phyloP scores from a whole-genome alignment of 2,888 invertebrate species.

The Fissipunctia ypsillon region DNA sequence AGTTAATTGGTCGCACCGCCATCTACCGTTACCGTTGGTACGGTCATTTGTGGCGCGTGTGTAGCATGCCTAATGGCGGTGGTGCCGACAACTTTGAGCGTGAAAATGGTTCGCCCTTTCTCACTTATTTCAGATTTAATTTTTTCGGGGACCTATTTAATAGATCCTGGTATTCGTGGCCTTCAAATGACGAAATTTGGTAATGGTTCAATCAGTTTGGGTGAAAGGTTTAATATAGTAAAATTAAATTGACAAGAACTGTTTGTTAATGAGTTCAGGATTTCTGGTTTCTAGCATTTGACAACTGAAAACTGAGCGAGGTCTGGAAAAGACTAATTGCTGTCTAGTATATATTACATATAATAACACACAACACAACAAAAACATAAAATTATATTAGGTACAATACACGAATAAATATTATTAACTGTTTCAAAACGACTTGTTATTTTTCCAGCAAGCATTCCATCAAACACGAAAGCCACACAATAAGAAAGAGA shows the following conservation, averaged over 20 bases:
- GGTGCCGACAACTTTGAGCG: slow-evolving; percentile 44
- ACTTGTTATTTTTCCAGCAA: neutral
- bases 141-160: slow-evolving; percentile 20
- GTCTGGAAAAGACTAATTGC: neutral
- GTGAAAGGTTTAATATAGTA: neutral
- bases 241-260: neutral
- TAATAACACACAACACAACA: too few relatives aligned
- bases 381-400: too few relatives aligned
- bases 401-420: too few relatives aligned
- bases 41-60: slow-evolving; percentile 74
- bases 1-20: slow-evolving; percentile 77
- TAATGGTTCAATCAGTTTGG: neutral
- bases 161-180: slow-evolving; percentile 7
- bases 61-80: slow-evolving; percentile 69
- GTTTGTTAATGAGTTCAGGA: neutral
- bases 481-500: slow-evolving; percentile 7
- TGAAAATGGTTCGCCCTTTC: slow-evolving; percentile 46
- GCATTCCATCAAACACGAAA: neutral
- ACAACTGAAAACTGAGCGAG: neutral
- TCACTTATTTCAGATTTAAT: slow-evolving; percentile 39
- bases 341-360: too few relatives aligned
- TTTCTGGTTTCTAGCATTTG: neutral
- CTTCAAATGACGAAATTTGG: neutral
- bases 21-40: slow-evolving; percentile 68
- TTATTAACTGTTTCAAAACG: neutral